Conservation (phyloP, 2,888 invertebrate genomes). For the Conomelus anceps region DNA sequence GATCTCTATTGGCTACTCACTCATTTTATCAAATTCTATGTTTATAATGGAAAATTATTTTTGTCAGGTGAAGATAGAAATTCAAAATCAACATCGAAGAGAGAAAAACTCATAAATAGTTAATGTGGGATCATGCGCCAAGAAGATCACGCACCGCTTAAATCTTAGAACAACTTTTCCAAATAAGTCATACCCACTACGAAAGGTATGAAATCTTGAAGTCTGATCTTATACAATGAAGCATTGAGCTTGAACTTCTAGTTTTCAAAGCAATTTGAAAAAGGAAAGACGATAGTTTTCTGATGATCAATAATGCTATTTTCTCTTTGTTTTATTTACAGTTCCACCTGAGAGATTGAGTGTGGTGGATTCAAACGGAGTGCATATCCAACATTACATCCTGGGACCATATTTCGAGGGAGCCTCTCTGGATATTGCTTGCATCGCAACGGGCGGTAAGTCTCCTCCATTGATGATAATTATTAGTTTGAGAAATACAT, state of each 20-base stretch:
- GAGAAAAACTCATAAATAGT: too few relatives aligned
- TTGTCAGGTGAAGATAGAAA: too few relatives aligned
- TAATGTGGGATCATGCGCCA: too few relatives aligned
- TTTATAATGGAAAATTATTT: neutral
- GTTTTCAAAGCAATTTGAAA: too few relatives aligned
- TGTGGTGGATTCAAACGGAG: neutral
- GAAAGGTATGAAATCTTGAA: too few relatives aligned
- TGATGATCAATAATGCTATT: neutral
- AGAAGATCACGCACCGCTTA: too few relatives aligned
- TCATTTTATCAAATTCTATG: neutral
- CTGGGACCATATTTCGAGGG: conserved; percentile 1
- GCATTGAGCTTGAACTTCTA: too few relatives aligned
- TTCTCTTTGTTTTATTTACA: neutral
- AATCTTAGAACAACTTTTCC: too few relatives aligned
- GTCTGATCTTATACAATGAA: too few relatives aligned
- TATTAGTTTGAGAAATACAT: neutral
- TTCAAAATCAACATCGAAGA: too few relatives aligned
- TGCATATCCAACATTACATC: neutral
- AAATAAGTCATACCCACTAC: too few relatives aligned
- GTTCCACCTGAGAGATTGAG: neutral
- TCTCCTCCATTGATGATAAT: neutral
- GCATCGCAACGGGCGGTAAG: neutral
- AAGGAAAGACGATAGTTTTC: too few relatives aligned
- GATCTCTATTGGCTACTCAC: neutral
- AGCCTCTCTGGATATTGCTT: neutral